Base-by-base conservation (phyloP, 2,888 invertebrate species). In the Zygogramma bicolorata region DNA sequence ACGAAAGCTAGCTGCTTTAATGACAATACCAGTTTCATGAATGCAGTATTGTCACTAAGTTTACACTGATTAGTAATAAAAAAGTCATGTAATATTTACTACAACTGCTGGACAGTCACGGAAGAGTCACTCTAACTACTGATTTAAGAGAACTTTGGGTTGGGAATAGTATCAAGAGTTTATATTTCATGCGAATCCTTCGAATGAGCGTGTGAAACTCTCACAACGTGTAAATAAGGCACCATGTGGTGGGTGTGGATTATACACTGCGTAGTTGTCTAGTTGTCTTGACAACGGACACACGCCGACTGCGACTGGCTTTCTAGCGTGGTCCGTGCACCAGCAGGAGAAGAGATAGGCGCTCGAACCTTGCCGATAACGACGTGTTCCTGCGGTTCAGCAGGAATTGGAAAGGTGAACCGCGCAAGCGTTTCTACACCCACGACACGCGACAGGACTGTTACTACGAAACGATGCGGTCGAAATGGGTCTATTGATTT, bases 381-480 rank as follows among this genome's bases (percentile, higher is more conserved):
- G 27, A n/a, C 27, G 53, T 53, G 53, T 53, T 53, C 53, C 53
- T 53, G 53, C 53, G 27, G 53, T 53, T 53, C 53, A 53, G 53
- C 53, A 53, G 53, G 53, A 53, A 53, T 53, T 25, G 13, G 25
- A 53, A 53, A 53, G 53, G 25, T n/a, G 53, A 27, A 81, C 70
- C 77, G 85, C 85, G 85, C 85, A 85, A 81, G 84, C 84, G 83
- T 84, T 79, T 80, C 34, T 79, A 84, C 85, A 84, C 85, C 85
- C 84, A 85, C 85, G 83, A 84, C 85, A 85, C 84, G 84, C 84
- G 84, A 83, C 81, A 20, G 20, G 73, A 68, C 74, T 70, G 65
- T 66, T 76, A 75, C 77, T 77, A 75, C 77, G 69, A 75, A 77
- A 77, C 73, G 70, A 75, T 73, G 74, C 69, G 75, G 65, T 70